Evolutionary conservation across 2,113 vertebrate genomes (phyloP).

Genomic region (Ailuropoda melanoleuca): DNA sequence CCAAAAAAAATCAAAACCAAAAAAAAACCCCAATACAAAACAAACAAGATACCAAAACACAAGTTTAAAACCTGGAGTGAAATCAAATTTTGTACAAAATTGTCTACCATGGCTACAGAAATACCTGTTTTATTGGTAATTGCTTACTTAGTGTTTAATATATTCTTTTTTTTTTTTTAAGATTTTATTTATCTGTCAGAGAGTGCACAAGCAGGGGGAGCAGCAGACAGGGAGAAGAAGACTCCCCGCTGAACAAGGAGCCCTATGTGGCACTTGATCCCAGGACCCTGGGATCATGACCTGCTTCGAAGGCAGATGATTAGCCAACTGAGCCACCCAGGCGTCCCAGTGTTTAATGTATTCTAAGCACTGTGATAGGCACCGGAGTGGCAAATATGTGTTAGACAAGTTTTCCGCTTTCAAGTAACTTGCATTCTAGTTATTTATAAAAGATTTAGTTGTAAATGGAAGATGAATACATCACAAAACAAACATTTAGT

Average conservation of each 20-base stretch:
- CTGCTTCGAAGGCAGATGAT: no score
- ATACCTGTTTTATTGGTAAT: not conserved
- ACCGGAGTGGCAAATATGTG: not conserved
- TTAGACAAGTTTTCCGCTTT: not conserved
- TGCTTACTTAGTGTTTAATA: not conserved
- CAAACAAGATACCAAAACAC: not conserved
- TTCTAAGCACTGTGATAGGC: not conserved
- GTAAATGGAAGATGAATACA: not conserved
- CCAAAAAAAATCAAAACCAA: not conserved
- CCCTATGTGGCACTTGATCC: no score
- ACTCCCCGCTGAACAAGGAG: no score
- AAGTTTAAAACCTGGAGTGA: not conserved
- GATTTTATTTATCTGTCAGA: no score
- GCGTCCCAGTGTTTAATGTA: not conserved
- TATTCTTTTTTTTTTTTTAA: not conserved
- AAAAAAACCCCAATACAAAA: not conserved
- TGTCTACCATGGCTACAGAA: not conserved
- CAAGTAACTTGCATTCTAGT: not conserved
- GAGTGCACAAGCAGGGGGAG: no score
- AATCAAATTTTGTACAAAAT: slow-evolving; percentile 22
- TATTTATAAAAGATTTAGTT: slow-evolving; percentile 4
- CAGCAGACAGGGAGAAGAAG: no score
- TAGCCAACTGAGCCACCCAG: no score
- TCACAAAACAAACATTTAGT: slow-evolving; percentile 17
- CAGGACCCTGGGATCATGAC: no score